Evolutionary conservation across 2,797 vertebrate genomes (phyloP), one percentile per base, ranked within the genome.

Genomic region (Gadopsis marmoratus): DNA sequence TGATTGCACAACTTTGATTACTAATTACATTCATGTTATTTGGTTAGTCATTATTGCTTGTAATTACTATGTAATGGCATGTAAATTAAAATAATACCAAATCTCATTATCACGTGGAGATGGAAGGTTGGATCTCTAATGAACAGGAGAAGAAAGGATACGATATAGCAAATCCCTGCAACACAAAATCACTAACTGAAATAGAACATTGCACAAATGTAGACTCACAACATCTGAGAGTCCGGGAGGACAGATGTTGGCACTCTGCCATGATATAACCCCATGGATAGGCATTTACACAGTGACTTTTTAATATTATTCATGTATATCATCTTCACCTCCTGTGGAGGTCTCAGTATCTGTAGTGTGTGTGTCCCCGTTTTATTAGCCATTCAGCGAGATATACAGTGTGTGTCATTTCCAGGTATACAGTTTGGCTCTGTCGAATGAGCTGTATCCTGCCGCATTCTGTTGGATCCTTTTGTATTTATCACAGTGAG

Each of bases 401-500:
- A 85, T 77, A 64, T 78, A 82, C 56, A 61, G 47, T 65, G 65
- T 41, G 75, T 79, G 67, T 81, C 79, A 62, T 81, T 81, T 65
- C 64, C 50, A 54, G 71, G 67, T 73, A 68, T 54, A 71, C 84
- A 68, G 10, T 79, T 78, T 35, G 66, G 6, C 78, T 47, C 76
- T 48, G 71, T 68, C 48, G 80, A 79, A 62, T 83, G 72, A 83
- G 73, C 74, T 21, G 69, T 67, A 58, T 71, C 76, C 74, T 60
- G 55, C 62, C 31, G 71, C 62, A 70, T 64, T 75, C 43, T 47
- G 39, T 56, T 19, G 66, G 58, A 26, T 54, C 48, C 21, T 48
- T 59, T 67, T 54, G 60, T 81, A 79, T 84, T 87, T 82, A 77
- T 87, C 76, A 76, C n/a, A 41, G 64, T 6, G 8, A 58, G 75